Conservation (phyloP, 1,140 invertebrate genomes). For the Drosophila mojavensis region DNA sequence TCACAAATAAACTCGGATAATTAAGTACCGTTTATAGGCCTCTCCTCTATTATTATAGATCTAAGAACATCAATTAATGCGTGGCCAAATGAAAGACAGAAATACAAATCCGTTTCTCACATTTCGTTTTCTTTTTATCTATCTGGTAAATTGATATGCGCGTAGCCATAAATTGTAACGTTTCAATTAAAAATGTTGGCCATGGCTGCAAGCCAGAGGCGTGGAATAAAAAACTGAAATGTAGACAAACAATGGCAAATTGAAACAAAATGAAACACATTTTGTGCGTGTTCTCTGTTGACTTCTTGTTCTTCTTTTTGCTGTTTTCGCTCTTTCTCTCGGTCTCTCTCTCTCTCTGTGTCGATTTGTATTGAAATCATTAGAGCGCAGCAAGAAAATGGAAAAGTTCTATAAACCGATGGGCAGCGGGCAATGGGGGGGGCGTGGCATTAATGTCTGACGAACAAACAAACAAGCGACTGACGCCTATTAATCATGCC, state of each 20-base stretch:
- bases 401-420: neutral
- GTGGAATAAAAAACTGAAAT: constrained; percentile 13
- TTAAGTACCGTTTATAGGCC: neutral
- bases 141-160: constrained; percentile 38
- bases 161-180: constrained; percentile 36
- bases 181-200: constrained; percentile 65
- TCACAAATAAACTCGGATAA: neutral
- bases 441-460: constrained; percentile 66
- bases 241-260: constrained; percentile 55
- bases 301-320: constrained; percentile 37
- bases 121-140: too few species aligned
- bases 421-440: constrained; percentile 1
- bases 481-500: constrained; percentile 81
- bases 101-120: too few species aligned
- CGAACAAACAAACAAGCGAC: constrained; percentile 66
- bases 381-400: constrained; percentile 53
- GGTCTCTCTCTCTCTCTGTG: neutral
- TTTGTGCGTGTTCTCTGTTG: constrained; percentile 19
- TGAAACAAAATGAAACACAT: constrained; percentile 71
- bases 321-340: neutral
- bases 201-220: constrained; percentile 40
- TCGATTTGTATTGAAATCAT: constrained; percentile 75
- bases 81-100: too few species aligned
- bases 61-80: neutral
- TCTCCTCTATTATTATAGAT: constrained; percentile 6